Base-by-base conservation (phyloP, 2,888 invertebrate genomes). In the Agonopterix arenella region DNA sequence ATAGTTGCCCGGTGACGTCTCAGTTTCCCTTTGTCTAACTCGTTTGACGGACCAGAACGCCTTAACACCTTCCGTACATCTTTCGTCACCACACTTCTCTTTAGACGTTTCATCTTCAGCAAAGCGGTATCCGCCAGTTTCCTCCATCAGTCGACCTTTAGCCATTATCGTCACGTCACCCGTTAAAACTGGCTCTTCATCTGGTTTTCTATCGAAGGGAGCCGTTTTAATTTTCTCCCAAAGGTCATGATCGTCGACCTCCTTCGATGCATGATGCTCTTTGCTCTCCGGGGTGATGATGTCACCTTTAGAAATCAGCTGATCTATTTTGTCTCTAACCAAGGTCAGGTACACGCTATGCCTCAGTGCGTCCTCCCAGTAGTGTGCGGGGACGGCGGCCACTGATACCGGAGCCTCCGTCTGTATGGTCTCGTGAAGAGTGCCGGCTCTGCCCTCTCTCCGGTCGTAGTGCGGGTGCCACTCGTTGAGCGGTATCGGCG, bases 31-130 rank as follows among this genome's bases (percentile, higher is more conserved):
- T 70, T 94, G 94, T 43, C 93, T 80, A 48, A 93, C 90, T 48
- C 93, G 89, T 73, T 93, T 93, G 3, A 94, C 93, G 0, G 92
- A 91, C 94, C 94, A 94, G 50, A 92, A 71, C 0, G 93, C 93
- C 63, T 91, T 84, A 4, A 92, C 84, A 38, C 82, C 83, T 54
- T 90, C 84, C 58, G 78, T 83, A 54, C 91, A 91, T 56, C 84
- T 84, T 36, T 89, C 86, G 43, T 88, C 69, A 16, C 55, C 60
- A 59, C 86, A 86, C 51, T 77, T 81, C 43, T 74, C 72, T 52
- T 68, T 71, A 1, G 71, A 63, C 45, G 60, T 64, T 41, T 84
- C 76, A 52, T 85, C 85, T 65, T 92, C 92, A 0, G 90, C 74
- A 62, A 93, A 93, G 42, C 86, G 78, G 61, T 85, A 92, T 0